Conservation (phyloP, 2,797 vertebrate species). For the Epinephelus awoara region DNA sequence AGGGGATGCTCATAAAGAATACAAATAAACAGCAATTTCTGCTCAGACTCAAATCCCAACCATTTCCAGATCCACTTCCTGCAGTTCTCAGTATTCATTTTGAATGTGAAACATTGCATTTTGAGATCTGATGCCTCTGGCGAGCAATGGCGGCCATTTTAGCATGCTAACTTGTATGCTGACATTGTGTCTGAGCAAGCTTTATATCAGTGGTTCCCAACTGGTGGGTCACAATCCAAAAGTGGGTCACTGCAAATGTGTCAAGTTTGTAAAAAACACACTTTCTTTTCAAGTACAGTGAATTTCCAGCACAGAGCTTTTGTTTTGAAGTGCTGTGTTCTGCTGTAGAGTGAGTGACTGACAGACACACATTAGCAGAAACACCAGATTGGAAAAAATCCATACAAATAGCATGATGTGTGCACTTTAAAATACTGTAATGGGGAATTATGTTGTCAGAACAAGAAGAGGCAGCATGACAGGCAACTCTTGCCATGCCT, state of each 20-base stretch:
- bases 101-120: neutral
- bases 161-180: no score
- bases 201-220: no score
- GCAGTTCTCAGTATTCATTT: neutral
- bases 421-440: slow-evolving; percentile 4
- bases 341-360: no score
- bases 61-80: neutral
- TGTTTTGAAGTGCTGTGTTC: no score
- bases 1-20: neutral
- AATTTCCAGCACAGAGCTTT: no score
- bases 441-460: neutral
- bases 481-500: neutral
- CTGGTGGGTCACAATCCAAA: no score
- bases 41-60: no score
- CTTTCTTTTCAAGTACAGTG: no score
- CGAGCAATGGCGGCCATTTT: neutral
- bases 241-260: no score
- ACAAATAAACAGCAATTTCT: neutral
- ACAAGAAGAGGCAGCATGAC: neutral
- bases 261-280: no score
- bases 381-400: neutral
- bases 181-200: no score
- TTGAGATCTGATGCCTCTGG: neutral
- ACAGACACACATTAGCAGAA: neutral
- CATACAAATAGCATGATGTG: neutral